phyloP scores from a whole-genome alignment of 2,888 invertebrate species.

The Achlya flavicornis region DNA sequence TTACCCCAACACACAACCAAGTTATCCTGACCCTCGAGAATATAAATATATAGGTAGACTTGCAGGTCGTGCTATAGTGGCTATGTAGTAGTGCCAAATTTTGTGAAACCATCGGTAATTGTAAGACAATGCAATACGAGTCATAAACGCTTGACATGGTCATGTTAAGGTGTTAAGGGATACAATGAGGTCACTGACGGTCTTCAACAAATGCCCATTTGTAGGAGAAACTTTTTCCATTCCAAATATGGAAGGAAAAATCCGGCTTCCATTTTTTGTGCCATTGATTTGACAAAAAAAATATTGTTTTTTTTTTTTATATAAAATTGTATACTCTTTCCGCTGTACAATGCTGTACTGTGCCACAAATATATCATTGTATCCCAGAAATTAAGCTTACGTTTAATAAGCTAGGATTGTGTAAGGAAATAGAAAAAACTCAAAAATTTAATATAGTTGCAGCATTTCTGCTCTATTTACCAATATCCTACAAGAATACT shows the following conservation, averaged over 20 bases:
- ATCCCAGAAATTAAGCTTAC: neutral
- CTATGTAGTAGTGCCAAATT: constrained; percentile 67
- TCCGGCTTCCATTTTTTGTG: too few species aligned
- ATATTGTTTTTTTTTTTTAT: too few species aligned
- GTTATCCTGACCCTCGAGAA: constrained; percentile 30
- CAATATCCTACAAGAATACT: neutral
- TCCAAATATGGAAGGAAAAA: constrained; percentile 13
- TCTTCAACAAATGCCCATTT: constrained; percentile 39
- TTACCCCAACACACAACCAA: constrained; percentile 48
- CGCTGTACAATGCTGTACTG: neutral
- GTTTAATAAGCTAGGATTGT: neutral
- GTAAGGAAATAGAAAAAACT: neutral
- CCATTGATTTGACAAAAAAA: neutral
- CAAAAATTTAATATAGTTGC: neutral
- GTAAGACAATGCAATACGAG: constrained; percentile 74
- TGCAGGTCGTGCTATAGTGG: constrained; percentile 43
- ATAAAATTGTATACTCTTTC: neutral
- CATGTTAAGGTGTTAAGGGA: constrained; percentile 54
- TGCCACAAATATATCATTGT: neutral
- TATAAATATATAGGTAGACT: constrained; percentile 22
- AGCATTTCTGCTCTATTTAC: constrained; percentile 4
- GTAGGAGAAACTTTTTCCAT: constrained; percentile 35
- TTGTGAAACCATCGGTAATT: constrained; percentile 75
- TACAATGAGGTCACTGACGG: constrained; percentile 61
- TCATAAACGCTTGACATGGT: constrained; percentile 70